Percentiles rank a stretch among this genome's conserved stretches.
Evolutionary conservation across 2,797 vertebrate species (phyloP).

Genomic region (Eulemur mongoz): DNA sequence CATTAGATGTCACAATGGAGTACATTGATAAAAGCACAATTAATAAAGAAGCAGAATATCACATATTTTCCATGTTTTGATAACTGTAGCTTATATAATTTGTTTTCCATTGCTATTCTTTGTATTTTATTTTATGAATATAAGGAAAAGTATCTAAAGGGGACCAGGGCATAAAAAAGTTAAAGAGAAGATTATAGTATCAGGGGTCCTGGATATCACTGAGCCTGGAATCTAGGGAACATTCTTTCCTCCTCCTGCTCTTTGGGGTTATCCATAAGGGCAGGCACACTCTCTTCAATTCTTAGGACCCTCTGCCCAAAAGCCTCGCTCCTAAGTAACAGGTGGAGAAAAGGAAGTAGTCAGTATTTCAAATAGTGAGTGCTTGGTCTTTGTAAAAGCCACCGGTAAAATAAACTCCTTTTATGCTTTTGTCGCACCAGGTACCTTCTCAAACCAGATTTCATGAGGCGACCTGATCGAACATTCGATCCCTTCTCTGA

Average conservation of each 20-base stretch:
- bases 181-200: background rate
- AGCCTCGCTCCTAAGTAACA: background rate
- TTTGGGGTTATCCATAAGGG: background rate
- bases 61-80: background rate
- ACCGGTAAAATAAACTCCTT: background rate
- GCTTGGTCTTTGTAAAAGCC: background rate
- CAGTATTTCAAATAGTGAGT: background rate
- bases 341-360: background rate
- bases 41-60: background rate
- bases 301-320: background rate
- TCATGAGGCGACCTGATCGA: constrained; percentile 97
- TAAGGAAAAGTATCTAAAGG: background rate
- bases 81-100: background rate
- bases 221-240: background rate
- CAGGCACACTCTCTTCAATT: background rate
- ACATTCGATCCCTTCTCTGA: constrained; percentile 99
- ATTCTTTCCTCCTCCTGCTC: background rate
- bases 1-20: background rate
- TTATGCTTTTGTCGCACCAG: constrained; percentile 65
- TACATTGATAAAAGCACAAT: background rate
- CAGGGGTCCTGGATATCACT: background rate
- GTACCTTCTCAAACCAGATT: constrained; percentile 94
- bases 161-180: background rate
- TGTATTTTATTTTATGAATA: background rate
- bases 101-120: background rate